Conservation (phyloP, 2,797 vertebrate species). For the Coranthus polyacanthus region DNA sequence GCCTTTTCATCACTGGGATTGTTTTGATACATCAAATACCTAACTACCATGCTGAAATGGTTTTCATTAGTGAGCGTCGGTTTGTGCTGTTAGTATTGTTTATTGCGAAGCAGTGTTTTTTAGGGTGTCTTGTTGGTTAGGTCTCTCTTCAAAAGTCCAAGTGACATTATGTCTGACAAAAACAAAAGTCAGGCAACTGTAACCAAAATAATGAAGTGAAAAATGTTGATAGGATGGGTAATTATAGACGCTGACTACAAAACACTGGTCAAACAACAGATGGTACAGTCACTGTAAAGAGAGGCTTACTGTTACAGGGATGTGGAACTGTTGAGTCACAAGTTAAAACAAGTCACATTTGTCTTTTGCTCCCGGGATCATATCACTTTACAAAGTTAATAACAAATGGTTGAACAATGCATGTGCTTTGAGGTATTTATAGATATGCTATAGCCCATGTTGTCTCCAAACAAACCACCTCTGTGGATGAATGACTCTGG, state of each 20-base stretch:
- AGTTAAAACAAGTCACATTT: slow-evolving; percentile 70
- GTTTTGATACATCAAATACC: not conserved
- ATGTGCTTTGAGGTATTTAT: slow-evolving; percentile 16
- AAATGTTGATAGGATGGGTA: slow-evolving; percentile 52
- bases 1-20: not conserved
- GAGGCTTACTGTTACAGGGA: slow-evolving; percentile 52
- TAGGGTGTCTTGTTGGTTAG: too few species aligned
- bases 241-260: slow-evolving; percentile 56
- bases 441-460: not conserved
- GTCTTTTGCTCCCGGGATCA: slow-evolving; percentile 41
- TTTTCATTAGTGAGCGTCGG: too few species aligned
- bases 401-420: slow-evolving; percentile 23
- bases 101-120: not conserved
- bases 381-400: slow-evolving; percentile 41
- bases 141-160: too few species aligned
- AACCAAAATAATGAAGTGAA: slow-evolving; percentile 25
- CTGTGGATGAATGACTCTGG: too few species aligned
- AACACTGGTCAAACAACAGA: slow-evolving; percentile 64
- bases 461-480: not conserved
- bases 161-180: not conserved
- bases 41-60: too few species aligned
- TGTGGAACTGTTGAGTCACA: slow-evolving; percentile 72
- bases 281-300: slow-evolving; percentile 57
- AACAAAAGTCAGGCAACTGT: not conserved
- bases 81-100: slow-evolving; percentile 6